These are phyloP conservation scores for Aurelia sp. DNA, from an alignment of 30 jellyfish, hydroid and myxozoan species.

Conservation along the genomic window DNA sequence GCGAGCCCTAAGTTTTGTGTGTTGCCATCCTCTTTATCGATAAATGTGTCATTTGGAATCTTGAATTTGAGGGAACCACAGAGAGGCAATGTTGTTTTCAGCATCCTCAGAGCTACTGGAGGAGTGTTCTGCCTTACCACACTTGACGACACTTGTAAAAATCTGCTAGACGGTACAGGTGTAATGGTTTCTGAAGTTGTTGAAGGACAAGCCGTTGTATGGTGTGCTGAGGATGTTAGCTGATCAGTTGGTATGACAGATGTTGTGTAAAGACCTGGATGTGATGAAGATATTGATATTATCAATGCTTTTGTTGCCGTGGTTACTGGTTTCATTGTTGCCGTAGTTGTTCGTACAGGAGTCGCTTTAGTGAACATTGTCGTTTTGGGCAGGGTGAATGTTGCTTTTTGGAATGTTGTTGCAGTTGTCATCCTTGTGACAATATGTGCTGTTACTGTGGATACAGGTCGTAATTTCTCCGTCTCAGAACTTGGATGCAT, in stretches of 20 bases:
- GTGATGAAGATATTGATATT: too few relatives aligned
- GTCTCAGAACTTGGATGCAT: neutral
- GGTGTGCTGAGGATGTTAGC: too few relatives aligned
- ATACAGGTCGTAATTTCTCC: too few relatives aligned
- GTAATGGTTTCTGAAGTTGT: neutral
- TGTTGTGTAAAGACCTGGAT: neutral
- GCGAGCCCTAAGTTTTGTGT: slow-evolving; percentile 1
- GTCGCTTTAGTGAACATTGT: too few relatives aligned
- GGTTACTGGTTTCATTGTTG: too few relatives aligned
- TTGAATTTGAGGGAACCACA: slow-evolving; percentile 34
- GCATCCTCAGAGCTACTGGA: slow-evolving; percentile 25
- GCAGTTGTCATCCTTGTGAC: neutral
- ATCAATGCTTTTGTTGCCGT: too few relatives aligned
- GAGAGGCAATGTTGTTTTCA: neutral
- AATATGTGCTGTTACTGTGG: too few relatives aligned
- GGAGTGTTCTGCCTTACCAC: slow-evolving; percentile 30
- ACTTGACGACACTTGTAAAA: neutral
- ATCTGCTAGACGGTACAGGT: neutral
- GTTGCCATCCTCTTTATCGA: slow-evolving; percentile 73
- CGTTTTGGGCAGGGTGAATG: too few relatives aligned
- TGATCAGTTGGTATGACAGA: neutral
- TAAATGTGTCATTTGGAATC: slow-evolving; percentile 48
- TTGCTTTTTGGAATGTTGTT: neutral
- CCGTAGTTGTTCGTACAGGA: too few relatives aligned
- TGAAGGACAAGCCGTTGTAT: neutral